These are phyloP conservation scores for Rhodophaea formosa DNA, from an alignment of 2,888 invertebrate genomes.

Conservation along the genomic window DNA sequence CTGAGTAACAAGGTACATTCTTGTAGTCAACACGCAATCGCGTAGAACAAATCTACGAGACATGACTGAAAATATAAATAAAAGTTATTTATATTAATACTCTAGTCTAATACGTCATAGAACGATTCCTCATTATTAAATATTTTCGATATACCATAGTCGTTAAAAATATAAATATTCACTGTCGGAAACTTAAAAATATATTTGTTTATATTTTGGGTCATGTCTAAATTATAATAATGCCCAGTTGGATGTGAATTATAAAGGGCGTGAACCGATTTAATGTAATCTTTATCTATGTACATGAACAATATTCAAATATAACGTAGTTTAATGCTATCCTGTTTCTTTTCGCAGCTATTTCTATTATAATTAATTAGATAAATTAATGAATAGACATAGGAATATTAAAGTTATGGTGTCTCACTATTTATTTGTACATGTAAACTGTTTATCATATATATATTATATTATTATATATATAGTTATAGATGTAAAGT, in stretches of 20 bases:
- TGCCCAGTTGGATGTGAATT: conserved; percentile 29
- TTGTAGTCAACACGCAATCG: conserved; percentile 31
- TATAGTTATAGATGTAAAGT: conserved; percentile 46
- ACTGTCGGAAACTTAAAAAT: background rate
- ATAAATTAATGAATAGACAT: conserved; percentile 35
- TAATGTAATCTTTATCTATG: conserved; percentile 30
- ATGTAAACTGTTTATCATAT: conserved; percentile 47
- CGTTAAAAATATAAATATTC: background rate
- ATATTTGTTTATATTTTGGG: background rate
- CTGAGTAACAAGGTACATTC: conserved; percentile 43
- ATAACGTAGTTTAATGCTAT: conserved; percentile 21
- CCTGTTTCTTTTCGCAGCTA: conserved; percentile 10
- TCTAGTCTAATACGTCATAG: conserved; percentile 1
- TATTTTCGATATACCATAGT: background rate
- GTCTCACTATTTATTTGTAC: conserved; percentile 65
- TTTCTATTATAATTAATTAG: conserved; percentile 33
- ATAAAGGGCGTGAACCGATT: conserved; percentile 27
- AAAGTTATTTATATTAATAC: conserved; percentile 19
- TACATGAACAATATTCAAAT: conserved; percentile 27
- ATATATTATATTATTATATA: conserved; percentile 26
- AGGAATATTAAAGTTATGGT: conserved; percentile 52
- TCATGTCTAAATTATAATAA: conserved; percentile 4
- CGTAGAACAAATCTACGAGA: background rate
- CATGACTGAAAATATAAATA: conserved; percentile 2
- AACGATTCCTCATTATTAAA: background rate